Evolutionary conservation across 1,140 invertebrate species (phyloP).

Genomic region (Nebria ingens): DNA sequence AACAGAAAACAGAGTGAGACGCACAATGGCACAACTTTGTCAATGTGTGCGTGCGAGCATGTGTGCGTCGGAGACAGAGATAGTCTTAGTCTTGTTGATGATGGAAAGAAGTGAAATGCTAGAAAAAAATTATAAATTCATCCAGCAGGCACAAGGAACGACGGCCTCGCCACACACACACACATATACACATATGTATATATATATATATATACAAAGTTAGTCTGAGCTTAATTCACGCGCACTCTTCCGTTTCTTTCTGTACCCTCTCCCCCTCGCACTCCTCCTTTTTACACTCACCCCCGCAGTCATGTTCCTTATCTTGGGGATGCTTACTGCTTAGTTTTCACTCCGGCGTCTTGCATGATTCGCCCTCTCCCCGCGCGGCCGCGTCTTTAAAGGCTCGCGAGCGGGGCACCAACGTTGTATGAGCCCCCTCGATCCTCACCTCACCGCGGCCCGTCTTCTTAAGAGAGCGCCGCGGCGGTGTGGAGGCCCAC

Average conservation of each 20-base stretch:
- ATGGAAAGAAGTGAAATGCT: neutral
- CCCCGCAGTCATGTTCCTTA: neutral
- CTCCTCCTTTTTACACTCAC: neutral
- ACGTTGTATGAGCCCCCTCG: too few relatives aligned
- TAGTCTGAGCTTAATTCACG: conserved; percentile 34
- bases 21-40: neutral
- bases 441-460: too few relatives aligned
- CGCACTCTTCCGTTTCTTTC: conserved; percentile 34
- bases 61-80: neutral
- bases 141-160: too few relatives aligned
- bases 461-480: too few relatives aligned
- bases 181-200: neutral
- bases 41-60: neutral
- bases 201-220: conserved; percentile 25
- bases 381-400: too few relatives aligned
- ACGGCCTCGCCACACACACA: neutral
- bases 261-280: neutral
- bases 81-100: too few relatives aligned
- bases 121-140: conserved; percentile 8
- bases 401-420: too few relatives aligned
- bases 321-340: conserved; percentile 7
- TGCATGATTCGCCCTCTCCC: neutral
- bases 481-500: too few relatives aligned
- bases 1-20: neutral
- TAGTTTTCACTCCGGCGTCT: conserved; percentile 6